A percentile compares a stretch with the other conserved stretches of the same genome.
phyloP scores from a whole-genome alignment of 2,797 vertebrate species.

The Poeciliopsis presidionis region DNA sequence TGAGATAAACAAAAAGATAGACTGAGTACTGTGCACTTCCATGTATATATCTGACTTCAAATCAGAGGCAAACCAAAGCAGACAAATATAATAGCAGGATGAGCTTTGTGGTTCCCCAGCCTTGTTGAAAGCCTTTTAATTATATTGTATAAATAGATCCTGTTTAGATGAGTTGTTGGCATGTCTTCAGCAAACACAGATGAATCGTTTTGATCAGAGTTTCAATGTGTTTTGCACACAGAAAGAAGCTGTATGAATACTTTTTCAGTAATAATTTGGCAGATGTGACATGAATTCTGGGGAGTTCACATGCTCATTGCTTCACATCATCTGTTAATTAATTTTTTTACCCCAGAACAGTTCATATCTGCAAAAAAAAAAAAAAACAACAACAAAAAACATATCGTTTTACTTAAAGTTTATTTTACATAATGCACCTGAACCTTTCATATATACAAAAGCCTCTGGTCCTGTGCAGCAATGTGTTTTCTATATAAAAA shows the following conservation, averaged over 20 bases:
- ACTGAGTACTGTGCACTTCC: constrained; percentile 26
- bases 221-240: constrained; percentile 18
- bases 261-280: constrained; percentile 13
- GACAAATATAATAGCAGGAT: constrained; percentile 15
- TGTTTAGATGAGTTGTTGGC: constrained; percentile 29
- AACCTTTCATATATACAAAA: constrained; percentile 58
- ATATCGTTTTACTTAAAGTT: constrained; percentile 73
- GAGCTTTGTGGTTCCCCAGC: constrained; percentile 7
- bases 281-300: constrained; percentile 30
- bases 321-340: neutral
- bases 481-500: constrained; percentile 46
- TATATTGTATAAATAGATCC: constrained; percentile 23
- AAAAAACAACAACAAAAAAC: too few relatives aligned
- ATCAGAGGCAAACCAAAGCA: constrained; percentile 34
- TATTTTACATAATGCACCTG: constrained; percentile 68
- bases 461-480: constrained; percentile 19
- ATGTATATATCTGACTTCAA: constrained; percentile 34
- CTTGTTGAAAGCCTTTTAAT: constrained; percentile 30
- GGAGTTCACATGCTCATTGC: constrained; percentile 18
- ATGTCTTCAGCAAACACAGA: constrained; percentile 35
- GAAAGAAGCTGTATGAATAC: constrained; percentile 6
- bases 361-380: too few relatives aligned
- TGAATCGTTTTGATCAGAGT: constrained; percentile 39
- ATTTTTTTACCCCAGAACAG: constrained; percentile 10
- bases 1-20: constrained; percentile 20